These are phyloP conservation scores for Acanthopleura granulata DNA, from an alignment of 2,888 invertebrate species.

Conservation along the genomic window DNA sequence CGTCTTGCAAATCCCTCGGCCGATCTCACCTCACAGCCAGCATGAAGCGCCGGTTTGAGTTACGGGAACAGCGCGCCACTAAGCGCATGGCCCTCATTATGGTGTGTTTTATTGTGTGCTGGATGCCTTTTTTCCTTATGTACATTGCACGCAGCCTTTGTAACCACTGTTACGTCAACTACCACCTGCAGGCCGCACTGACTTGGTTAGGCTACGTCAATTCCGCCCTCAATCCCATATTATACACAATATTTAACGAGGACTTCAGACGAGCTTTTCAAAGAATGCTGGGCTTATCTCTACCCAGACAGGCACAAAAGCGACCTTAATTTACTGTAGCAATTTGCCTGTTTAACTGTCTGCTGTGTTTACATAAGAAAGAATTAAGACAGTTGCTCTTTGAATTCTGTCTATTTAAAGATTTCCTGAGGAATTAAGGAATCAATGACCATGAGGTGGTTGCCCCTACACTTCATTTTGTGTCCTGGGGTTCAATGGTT, in stretches of 20 bases:
- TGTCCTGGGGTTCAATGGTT: conserved; percentile 11
- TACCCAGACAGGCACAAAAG: too few relatives aligned
- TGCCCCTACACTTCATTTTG: conserved; percentile 14
- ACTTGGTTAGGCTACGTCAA: conserved; percentile 70
- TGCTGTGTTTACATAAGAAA: too few relatives aligned
- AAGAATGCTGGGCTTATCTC: conserved; percentile 19
- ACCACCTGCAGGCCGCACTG: conserved; percentile 61
- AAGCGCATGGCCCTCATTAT: conserved; percentile 69
- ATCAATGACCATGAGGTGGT: too few relatives aligned
- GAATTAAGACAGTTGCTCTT: too few relatives aligned
- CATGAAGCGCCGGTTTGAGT: conserved; percentile 59
- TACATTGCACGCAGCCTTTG: conserved; percentile 66
- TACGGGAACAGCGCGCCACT: conserved; percentile 67
- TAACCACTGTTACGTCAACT: conserved; percentile 51
- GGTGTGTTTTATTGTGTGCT: conserved; percentile 68
- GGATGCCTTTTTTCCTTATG: conserved; percentile 70
- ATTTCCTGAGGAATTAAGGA: too few relatives aligned
- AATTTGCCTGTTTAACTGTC: too few relatives aligned
- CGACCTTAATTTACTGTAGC: too few relatives aligned
- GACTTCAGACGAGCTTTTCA: conserved; percentile 68
- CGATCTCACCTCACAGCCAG: conserved; percentile 38
- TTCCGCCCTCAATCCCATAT: conserved; percentile 67
- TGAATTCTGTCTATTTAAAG: too few relatives aligned
- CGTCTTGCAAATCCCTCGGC: conserved; percentile 22
- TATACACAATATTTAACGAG: conserved; percentile 69